Percentiles rank a stretch among this genome's conserved stretches.
These are phyloP conservation scores for Prenolepis imparis DNA, from an alignment of 2,888 invertebrate species.

Conservation along the genomic window DNA sequence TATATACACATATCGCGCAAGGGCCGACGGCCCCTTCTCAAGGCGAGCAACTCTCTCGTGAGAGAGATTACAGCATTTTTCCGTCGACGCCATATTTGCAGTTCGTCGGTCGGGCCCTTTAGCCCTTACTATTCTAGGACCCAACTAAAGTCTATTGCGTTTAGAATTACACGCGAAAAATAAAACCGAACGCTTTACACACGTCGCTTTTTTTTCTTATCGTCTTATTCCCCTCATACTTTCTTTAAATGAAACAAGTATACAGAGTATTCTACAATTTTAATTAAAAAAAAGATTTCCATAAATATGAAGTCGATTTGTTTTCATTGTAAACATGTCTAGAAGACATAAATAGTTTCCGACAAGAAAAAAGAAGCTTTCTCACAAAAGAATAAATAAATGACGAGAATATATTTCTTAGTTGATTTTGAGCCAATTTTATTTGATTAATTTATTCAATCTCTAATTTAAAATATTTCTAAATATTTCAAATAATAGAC, in stretches of 20 bases:
- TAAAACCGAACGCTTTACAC: not conserved
- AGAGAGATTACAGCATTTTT: conserved; percentile 80
- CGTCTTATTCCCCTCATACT: not conserved
- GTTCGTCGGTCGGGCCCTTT: conserved; percentile 29
- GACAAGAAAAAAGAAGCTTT: not conserved
- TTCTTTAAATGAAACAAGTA: not conserved
- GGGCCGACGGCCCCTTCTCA: conserved; percentile 82
- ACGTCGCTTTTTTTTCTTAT: not conserved
- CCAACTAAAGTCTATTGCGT: not conserved
- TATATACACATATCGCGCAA: conserved; percentile 60
- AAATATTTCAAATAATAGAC: not conserved
- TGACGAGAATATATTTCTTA: not conserved
- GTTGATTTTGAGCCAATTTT: not conserved
- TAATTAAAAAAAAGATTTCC: not conserved
- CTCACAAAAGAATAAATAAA: not conserved
- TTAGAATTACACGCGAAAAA: conserved; percentile 17
- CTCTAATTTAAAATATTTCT: not conserved
- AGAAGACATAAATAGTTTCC: not conserved
- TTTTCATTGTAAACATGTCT: not conserved
- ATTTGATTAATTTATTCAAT: not conserved
- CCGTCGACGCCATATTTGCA: conserved; percentile 63
- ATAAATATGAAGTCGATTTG: not conserved
- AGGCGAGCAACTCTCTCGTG: conserved; percentile 81
- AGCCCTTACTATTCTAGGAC: conserved; percentile 41
- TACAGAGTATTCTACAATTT: not conserved